Percentiles rank a stretch among this genome's conserved stretches.
phyloP scores from a whole-genome alignment of 1,140 invertebrate genomes.

The Bradysia coprophila region DNA sequence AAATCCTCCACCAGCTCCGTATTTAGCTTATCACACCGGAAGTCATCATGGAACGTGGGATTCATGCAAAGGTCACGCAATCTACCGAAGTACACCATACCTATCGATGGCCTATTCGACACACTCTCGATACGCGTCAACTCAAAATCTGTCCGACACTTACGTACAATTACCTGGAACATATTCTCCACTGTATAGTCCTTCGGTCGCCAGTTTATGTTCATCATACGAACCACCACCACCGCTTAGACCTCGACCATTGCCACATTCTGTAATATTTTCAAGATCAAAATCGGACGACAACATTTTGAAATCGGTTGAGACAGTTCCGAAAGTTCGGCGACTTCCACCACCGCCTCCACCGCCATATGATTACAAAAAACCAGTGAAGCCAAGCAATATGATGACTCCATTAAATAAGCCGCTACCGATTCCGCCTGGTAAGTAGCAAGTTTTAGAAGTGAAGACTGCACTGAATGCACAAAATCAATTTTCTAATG shows the following conservation, averaged over 20 bases:
- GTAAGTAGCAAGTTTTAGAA: slow-evolving; percentile 9
- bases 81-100: slow-evolving; percentile 63
- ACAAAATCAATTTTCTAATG: not conserved
- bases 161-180: slow-evolving; percentile 39
- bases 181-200: slow-evolving; percentile 35
- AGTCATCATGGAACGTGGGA: slow-evolving; percentile 17
- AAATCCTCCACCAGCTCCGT: slow-evolving; percentile 32
- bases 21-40: slow-evolving; percentile 23
- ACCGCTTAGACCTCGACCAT: slow-evolving; percentile 26
- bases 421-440: slow-evolving; percentile 13
- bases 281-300: slow-evolving; percentile 54
- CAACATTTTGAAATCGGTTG: slow-evolving; percentile 49
- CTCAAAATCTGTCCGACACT: slow-evolving; percentile 53
- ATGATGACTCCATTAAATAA: slow-evolving; percentile 18
- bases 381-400: slow-evolving; percentile 10
- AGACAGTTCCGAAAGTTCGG: slow-evolving; percentile 36
- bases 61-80: slow-evolving; percentile 41
- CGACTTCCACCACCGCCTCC: slow-evolving; percentile 53
- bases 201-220: slow-evolving; percentile 29
- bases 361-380: slow-evolving; percentile 39
- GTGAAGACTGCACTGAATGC: not conserved
- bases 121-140: slow-evolving; percentile 47
- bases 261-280: slow-evolving; percentile 33
- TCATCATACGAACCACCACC: slow-evolving; percentile 30
- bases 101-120: slow-evolving; percentile 40